A percentile compares a stretch with the other conserved stretches of the same genome.
Conservation (phyloP, 2,888 invertebrate genomes). For the Synanthedon vespiformis region DNA sequence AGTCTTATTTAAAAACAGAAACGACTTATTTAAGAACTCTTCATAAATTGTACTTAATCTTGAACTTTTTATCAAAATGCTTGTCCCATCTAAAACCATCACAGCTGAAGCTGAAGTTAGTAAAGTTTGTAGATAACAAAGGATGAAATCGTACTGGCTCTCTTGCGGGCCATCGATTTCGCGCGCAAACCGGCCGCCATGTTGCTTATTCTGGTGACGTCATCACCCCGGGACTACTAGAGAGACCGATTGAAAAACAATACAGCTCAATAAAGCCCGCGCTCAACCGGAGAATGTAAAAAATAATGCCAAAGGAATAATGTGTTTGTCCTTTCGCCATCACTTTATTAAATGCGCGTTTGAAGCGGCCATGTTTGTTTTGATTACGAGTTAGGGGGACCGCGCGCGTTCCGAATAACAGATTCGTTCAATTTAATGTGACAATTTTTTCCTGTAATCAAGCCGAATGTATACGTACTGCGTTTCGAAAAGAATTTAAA, state of each 20-base stretch:
- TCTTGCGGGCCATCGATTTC: conserved; percentile 11
- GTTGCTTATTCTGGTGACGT: conserved; percentile 18
- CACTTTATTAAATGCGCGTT: neutral
- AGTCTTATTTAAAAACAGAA: no score
- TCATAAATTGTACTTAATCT: neutral
- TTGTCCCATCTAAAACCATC: neutral
- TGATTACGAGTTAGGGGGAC: neutral
- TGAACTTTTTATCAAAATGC: neutral
- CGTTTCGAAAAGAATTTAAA: no score
- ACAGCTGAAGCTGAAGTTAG: neutral
- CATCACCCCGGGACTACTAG: conserved; percentile 9
- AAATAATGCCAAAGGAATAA: conserved; percentile 10
- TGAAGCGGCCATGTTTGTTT: neutral
- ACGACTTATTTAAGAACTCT: neutral
- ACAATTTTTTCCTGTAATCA: neutral
- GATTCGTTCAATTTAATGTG: neutral
- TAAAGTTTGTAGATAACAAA: neutral
- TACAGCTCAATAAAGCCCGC: conserved; percentile 11
- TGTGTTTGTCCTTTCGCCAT: conserved; percentile 3
- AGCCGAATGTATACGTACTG: no score
- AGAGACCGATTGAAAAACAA: conserved; percentile 18
- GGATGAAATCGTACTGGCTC: conserved; percentile 8
- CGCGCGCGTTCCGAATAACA: neutral
- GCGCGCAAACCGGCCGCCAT: conserved; percentile 14
- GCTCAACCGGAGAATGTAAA: conserved; percentile 9